phyloP scores from a whole-genome alignment of 2,797 vertebrate genomes.

The Lateolabrax maculatus region DNA sequence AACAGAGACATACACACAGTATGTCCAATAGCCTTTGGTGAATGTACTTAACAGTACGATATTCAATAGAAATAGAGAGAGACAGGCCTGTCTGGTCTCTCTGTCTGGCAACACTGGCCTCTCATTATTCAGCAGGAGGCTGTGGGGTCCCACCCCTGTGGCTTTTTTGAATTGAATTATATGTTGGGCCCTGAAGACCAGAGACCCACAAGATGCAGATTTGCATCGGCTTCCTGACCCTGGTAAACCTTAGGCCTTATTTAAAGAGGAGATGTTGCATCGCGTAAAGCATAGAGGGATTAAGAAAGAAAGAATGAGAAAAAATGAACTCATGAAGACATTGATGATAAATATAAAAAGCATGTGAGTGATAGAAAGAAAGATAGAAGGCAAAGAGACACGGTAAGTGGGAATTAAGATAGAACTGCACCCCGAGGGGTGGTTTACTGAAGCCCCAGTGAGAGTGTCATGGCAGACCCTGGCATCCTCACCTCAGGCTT shows the following conservation, averaged over 20 bases:
- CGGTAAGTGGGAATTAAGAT: not conserved
- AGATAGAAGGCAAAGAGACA: not conserved
- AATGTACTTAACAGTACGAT: slow-evolving; percentile 49
- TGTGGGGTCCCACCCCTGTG: slow-evolving; percentile 48
- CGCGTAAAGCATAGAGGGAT: slow-evolving; percentile 2
- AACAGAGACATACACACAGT: slow-evolving; percentile 5
- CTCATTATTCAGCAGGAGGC: slow-evolving; percentile 52
- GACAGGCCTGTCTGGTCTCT: slow-evolving; percentile 58
- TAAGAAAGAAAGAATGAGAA: not conserved
- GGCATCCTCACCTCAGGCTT: slow-evolving; percentile 29
- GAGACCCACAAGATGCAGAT: slow-evolving; percentile 37
- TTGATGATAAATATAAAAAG: not conserved
- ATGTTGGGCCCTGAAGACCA: slow-evolving; percentile 47
- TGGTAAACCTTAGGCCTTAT: slow-evolving; percentile 21
- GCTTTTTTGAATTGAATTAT: slow-evolving; percentile 61
- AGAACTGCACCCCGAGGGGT: not conserved
- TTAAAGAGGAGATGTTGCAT: not conserved
- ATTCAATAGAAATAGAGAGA: slow-evolving; percentile 59
- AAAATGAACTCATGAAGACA: not conserved
- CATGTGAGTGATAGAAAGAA: not conserved
- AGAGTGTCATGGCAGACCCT: slow-evolving; percentile 25
- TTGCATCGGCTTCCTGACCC: slow-evolving; percentile 21
- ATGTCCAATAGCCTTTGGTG: slow-evolving; percentile 46
- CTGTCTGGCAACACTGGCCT: slow-evolving; percentile 46
- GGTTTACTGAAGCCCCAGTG: slow-evolving; percentile 3